Evolutionary conservation across 2,113 vertebrate species (phyloP), one percentile per base, ranked within the genome.

Genomic region (Salvelinus namaycush): DNA sequence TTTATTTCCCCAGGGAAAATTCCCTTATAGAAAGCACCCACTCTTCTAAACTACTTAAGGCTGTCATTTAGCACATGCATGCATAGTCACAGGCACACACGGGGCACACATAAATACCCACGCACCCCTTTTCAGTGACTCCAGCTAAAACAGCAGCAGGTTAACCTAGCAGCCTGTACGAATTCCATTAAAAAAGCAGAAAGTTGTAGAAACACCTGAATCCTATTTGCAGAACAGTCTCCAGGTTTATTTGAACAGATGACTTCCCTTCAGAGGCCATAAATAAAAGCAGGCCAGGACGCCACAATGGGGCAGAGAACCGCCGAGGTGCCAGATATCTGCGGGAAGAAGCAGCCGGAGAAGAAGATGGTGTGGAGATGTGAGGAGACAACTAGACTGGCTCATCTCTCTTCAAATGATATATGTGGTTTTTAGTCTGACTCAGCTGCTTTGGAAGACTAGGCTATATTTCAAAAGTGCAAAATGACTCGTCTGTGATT

Each of bases 211-310:
- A 77, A 77, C 75, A 71, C 59, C 68, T 59, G 65, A 60, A 69
- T 66, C 76, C 60, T 71, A 77, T 72, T 77, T 54, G 60, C 9
- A 29, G 74, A 76, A 59, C 67, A 26, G 29, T 76, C 66, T 76
- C 66, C 74, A 9, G n/a, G 66, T 68, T 68, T 62, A 76, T 70
- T 76, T 62, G 75, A 18, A 68, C 67, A 68, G 76, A 78, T 73
- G 64, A 78, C 44, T 68, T 39, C 8, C 8, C 39, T 9, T 39
- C 39, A 39, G 8, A 7, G 39, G 39, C 74, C 3, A 20, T 69
- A 59, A 20, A 68, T 60, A 24, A 76, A 59, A 8, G 26, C 26
- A 67, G 65, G 26, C 11, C 26, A 14, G 34, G 68, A 48, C 13
- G 39, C 68, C 27, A 29, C 24, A 29, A 27, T 62, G 18, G 2